These are phyloP conservation scores for Tragelaphus strepsiceros DNA, from an alignment of 2,113 vertebrate species.

Conservation along the genomic window DNA sequence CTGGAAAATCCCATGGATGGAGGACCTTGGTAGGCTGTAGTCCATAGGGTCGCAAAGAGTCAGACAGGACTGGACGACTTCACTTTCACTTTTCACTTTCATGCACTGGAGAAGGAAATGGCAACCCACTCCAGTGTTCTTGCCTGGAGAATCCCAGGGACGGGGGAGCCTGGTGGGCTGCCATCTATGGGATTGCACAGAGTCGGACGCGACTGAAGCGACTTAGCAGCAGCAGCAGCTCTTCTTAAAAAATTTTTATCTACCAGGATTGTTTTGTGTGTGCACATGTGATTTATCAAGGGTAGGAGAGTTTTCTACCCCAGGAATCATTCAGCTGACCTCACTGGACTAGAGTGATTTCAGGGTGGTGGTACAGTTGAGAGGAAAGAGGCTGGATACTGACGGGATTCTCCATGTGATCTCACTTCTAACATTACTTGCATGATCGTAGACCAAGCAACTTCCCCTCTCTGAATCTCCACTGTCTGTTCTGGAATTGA, in stretches of 20 bases:
- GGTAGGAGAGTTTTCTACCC: not conserved
- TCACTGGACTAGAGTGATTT: not conserved
- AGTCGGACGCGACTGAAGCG: rapidly evolving
- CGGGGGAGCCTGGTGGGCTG: too few relatives aligned
- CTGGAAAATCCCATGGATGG: too few relatives aligned
- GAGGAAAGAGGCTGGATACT: not conserved
- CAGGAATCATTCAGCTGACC: not conserved
- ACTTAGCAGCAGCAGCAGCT: too few relatives aligned
- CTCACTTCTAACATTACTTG: not conserved
- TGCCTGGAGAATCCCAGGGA: too few relatives aligned
- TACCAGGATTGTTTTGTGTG: not conserved
- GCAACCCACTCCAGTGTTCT: too few relatives aligned
- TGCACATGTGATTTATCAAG: not conserved
- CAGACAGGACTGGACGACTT: rapidly evolving
- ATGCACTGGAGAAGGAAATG: too few relatives aligned
- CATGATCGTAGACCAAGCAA: not conserved
- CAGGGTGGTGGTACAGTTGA: not conserved
- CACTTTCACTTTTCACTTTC: too few relatives aligned
- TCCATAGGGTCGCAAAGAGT: rapidly evolving
- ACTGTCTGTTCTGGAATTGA: not conserved
- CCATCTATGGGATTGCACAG: too few relatives aligned
- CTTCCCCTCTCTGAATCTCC: not conserved
- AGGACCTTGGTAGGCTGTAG: too few relatives aligned
- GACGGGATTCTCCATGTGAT: not conserved
- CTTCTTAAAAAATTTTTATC: not conserved